Base-by-base conservation (phyloP, 30 jellyfish, hydroid and myxozoan species). In the Pseudorhiza aurosa region DNA sequence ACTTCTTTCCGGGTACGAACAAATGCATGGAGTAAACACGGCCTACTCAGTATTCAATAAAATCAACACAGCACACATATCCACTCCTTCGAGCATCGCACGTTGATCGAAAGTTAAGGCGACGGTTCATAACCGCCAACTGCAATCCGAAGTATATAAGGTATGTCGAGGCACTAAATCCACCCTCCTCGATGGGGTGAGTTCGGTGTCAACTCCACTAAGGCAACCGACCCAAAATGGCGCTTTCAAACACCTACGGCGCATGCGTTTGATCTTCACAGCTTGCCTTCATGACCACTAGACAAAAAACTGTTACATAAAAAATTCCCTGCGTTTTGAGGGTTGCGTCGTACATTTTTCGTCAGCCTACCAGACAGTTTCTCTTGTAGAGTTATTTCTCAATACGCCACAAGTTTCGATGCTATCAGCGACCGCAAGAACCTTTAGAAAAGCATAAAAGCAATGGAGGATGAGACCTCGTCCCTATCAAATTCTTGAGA, bases 1-100 rank as follows among this genome's bases (percentile, higher is more conserved):
- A 42, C 73, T 77, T 65, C 89, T 77, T 77, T 77, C 89, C 89
- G 89, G 89, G 89, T 77, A 77, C 80, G 89, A 53, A 46, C 79
- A 53, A 24, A n/a, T 51, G 65, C 63, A 17, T 59, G 58, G 58
- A 57, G 88, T 75, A 75, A 60, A 60, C 79, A 75, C 70, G 79
- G 79, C 78, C 80, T 60, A 56, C 22, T 21, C 14, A 7, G 35
- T 53, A 53, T 9, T 53, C 67, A 53, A 14, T 32, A 17, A 64
- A 4, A 64, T 22, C 50, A 22, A 21, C 60, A 64, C 36, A 8
- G 19, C 3, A 19, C 17, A 1, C 37, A 31, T 58, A 31, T 11
- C 77, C 15, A 40, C 77, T 64, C 30, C 77, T 35, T 29, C 8
- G 17, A 8, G 17, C 50, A 29, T 8, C 18, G 53, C 25, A 28